A percentile compares a stretch with the other conserved stretches of the same genome.
These are phyloP conservation scores for Aegotheles bennettii DNA, from an alignment of 2,113 vertebrate species.

Conservation along the genomic window DNA sequence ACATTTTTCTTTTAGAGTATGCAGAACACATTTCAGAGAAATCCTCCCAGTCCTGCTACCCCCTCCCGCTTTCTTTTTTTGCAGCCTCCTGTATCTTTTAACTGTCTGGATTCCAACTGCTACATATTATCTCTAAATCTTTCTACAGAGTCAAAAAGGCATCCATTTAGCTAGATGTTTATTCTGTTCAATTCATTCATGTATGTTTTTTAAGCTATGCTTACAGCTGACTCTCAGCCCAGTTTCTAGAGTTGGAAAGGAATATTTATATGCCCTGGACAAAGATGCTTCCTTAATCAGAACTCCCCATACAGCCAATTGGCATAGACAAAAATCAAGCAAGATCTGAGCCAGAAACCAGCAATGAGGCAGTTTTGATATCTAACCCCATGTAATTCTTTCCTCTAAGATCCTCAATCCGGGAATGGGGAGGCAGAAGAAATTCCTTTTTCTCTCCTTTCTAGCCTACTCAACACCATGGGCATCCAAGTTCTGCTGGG, in stretches of 20 bases:
- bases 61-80: not conserved
- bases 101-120: not conserved
- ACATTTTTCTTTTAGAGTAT: constrained; percentile 69
- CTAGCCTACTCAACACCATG: fast-evolving
- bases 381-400: not conserved
- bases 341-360: not conserved
- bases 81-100: constrained; percentile 1
- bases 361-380: not conserved
- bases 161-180: constrained; percentile 16
- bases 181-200: not conserved
- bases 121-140: constrained; percentile 39
- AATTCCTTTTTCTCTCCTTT: not conserved
- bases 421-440: not conserved
- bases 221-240: constrained; percentile 1
- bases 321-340: not conserved
- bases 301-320: not conserved
- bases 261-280: not conserved
- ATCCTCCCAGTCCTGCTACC: not conserved
- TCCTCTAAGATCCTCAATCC: not conserved
- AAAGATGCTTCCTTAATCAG: not conserved
- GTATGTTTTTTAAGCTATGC: constrained; percentile 9
- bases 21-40: constrained; percentile 68
- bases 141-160: constrained; percentile 2
- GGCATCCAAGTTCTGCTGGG: not conserved
- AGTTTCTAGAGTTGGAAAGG: not conserved